These are phyloP conservation scores for Camponotus fellah DNA, from an alignment of 2,888 invertebrate genomes.

Conservation along the genomic window DNA sequence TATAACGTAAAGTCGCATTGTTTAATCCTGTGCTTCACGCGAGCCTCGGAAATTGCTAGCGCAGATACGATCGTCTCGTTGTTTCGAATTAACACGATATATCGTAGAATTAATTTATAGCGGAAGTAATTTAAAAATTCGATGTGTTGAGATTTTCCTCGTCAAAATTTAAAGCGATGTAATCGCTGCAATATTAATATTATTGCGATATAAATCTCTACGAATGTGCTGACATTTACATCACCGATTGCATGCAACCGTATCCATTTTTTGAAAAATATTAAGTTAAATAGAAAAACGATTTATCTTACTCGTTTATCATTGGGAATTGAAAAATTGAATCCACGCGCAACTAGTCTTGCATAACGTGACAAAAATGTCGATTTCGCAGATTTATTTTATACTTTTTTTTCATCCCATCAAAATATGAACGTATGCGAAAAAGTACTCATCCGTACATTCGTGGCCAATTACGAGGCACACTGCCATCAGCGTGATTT, in stretches of 20 bases:
- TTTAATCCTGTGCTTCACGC: slow-evolving; percentile 20
- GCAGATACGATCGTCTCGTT: background rate
- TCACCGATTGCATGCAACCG: background rate
- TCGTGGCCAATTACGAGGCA: slow-evolving; percentile 28
- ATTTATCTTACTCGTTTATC: slow-evolving; percentile 19
- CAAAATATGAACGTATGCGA: background rate
- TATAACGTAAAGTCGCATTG: slow-evolving; percentile 21
- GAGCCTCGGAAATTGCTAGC: background rate
- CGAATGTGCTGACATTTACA: background rate
- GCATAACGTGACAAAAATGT: slow-evolving; percentile 1
- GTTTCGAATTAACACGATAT: background rate
- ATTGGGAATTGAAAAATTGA: slow-evolving; percentile 27
- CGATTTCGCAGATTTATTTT: slow-evolving; percentile 32
- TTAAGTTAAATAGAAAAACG: background rate
- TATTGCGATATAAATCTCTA: background rate
- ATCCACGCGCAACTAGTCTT: background rate
- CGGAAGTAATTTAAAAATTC: slow-evolving; percentile 4
- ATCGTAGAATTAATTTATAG: slow-evolving; percentile 3
- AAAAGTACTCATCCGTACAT: slow-evolving; percentile 10
- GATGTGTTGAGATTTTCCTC: background rate
- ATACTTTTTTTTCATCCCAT: background rate
- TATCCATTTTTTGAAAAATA: background rate
- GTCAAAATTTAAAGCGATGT: background rate
- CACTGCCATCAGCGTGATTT: slow-evolving; percentile 37
- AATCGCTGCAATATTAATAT: background rate